Percentiles rank a stretch among this genome's conserved stretches.
phyloP scores from a whole-genome alignment of 1,140 invertebrate genomes.

The Diachasma alloeum region DNA sequence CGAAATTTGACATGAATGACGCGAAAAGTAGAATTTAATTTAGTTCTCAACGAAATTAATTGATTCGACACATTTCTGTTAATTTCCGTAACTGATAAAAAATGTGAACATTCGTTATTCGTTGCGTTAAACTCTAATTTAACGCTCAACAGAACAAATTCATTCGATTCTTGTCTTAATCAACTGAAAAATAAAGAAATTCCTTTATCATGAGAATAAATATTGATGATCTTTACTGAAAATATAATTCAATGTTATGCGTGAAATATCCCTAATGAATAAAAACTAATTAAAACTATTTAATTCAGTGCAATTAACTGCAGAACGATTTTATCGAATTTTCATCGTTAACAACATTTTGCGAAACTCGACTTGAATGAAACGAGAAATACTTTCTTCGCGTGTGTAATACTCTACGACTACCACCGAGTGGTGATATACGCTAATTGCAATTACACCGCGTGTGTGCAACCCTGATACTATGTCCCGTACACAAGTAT shows the following conservation, averaged over 20 bases:
- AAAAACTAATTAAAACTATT: not conserved
- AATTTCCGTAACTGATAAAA: too few species aligned
- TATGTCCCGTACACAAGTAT: not conserved
- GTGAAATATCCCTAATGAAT: not conserved
- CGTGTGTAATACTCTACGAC: constrained; percentile 41
- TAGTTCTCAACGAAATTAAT: too few species aligned
- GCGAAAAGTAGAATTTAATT: not conserved
- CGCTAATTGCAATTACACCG: constrained; percentile 63
- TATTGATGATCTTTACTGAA: not conserved
- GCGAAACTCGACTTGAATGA: not conserved
- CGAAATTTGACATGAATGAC: not conserved
- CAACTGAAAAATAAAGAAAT: too few species aligned
- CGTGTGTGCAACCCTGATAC: constrained; percentile 44
- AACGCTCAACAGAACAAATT: too few species aligned
- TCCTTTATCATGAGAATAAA: too few species aligned
- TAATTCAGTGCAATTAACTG: not conserved
- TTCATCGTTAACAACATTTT: not conserved
- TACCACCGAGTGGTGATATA: constrained; percentile 54
- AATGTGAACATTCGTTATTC: too few species aligned
- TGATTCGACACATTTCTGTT: too few species aligned
- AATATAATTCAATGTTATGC: not conserved
- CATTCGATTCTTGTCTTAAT: too few species aligned
- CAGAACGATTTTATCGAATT: not conserved
- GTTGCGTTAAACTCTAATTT: too few species aligned
- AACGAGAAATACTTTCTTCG: constrained; percentile 20